Evolutionary conservation across 2,888 invertebrate genomes (phyloP).

Genomic region (Agrochola lota): DNA sequence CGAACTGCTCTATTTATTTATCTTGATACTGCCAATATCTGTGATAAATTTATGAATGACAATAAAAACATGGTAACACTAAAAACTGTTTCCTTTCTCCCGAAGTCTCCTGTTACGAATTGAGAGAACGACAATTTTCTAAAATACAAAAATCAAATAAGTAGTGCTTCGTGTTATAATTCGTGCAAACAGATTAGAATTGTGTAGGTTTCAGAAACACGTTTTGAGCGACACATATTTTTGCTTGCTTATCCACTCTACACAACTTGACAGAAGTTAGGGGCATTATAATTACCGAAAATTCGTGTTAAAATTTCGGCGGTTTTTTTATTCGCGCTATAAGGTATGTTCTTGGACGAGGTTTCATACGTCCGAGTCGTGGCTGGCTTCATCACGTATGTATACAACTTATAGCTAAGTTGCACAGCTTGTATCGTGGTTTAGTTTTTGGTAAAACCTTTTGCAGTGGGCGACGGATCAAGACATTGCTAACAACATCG

Average conservation of each 20-base stretch:
- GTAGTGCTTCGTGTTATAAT: slow-evolving; percentile 40
- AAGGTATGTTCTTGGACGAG: slow-evolving; percentile 70
- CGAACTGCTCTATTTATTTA: slow-evolving; percentile 76
- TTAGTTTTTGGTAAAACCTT: slow-evolving; percentile 83
- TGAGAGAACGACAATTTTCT: slow-evolving; percentile 46
- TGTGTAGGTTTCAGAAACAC: slow-evolving; percentile 51
- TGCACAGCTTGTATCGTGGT: slow-evolving; percentile 71
- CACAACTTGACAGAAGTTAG: slow-evolving; percentile 47
- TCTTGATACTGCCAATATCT: slow-evolving; percentile 75
- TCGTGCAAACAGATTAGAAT: slow-evolving; percentile 32
- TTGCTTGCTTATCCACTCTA: slow-evolving; percentile 41
- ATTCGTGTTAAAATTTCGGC: slow-evolving; percentile 46
- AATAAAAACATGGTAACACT: slow-evolving; percentile 86
- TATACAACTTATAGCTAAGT: slow-evolving; percentile 59
- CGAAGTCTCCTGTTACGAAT: slow-evolving; percentile 77
- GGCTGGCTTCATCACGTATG: slow-evolving; percentile 67
- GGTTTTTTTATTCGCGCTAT: slow-evolving; percentile 55
- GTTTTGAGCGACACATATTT: slow-evolving; percentile 49
- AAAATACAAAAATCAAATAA: slow-evolving; percentile 38
- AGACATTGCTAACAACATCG: slow-evolving; percentile 97
- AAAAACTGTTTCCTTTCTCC: slow-evolving; percentile 89
- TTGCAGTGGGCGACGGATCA: slow-evolving; percentile 99
- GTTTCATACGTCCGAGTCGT: slow-evolving; percentile 55
- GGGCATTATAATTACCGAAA: slow-evolving; percentile 35
- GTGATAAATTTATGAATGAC: slow-evolving; percentile 81